phyloP scores from a whole-genome alignment of 2,797 vertebrate genomes.

The Coilia nasus region DNA sequence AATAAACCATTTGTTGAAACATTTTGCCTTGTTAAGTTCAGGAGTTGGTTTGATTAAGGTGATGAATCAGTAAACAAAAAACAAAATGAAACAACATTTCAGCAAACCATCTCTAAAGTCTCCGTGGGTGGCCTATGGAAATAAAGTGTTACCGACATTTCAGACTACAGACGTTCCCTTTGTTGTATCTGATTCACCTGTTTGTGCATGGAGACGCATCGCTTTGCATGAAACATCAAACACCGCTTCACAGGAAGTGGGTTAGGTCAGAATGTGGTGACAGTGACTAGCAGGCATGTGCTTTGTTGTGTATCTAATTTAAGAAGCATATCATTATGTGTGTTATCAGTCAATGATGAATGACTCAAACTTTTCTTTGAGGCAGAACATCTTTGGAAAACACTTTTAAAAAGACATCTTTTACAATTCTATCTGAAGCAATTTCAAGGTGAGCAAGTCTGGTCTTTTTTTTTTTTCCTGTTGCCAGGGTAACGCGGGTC shows the following conservation, averaged over 20 bases:
- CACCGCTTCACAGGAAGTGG: not conserved
- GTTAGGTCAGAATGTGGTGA: not conserved
- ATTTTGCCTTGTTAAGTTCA: no score
- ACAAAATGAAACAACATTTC: no score
- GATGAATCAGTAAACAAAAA: no score
- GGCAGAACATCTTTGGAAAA: not conserved
- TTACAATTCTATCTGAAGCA: constrained; percentile 2
- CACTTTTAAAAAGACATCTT: not conserved
- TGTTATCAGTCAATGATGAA: no score
- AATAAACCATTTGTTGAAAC: no score
- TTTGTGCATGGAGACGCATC: not conserved
- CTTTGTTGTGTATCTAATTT: not conserved
- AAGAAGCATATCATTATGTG: not conserved
- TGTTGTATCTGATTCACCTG: no score
- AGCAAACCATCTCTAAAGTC: no score
- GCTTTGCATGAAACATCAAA: not conserved
- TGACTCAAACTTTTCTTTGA: not conserved
- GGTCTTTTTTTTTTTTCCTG: constrained; percentile 31
- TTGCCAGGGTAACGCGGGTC: constrained; percentile 82
- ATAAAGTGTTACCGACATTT: no score
- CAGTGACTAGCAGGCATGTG: not conserved
- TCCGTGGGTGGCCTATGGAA: no score
- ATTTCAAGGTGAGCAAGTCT: not conserved
- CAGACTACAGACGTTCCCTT: no score
- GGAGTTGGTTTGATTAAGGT: no score